Evolutionary conservation across 2,888 invertebrate species (phyloP).

Genomic region (Eupithecia inturbata): DNA sequence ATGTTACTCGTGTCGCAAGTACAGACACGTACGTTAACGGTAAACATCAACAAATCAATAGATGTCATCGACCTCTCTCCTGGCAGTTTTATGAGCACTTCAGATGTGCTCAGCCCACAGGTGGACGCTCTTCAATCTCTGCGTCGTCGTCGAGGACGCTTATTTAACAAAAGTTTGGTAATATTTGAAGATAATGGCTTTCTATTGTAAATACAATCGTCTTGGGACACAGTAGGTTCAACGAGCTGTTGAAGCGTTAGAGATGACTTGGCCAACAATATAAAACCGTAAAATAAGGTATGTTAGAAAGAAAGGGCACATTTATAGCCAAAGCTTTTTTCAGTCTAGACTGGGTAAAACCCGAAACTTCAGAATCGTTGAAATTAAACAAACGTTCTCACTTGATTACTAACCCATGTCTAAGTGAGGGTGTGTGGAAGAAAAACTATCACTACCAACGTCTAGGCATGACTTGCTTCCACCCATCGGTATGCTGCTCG

Average conservation of each 20-base stretch:
- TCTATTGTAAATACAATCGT: neutral
- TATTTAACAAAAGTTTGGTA: neutral
- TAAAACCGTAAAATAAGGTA: too few species aligned
- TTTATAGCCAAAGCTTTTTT: neutral
- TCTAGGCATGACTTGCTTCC: too few species aligned
- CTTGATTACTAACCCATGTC: neutral
- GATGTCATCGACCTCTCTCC: slow-evolving; percentile 13
- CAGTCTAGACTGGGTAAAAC: neutral
- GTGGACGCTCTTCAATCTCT: neutral
- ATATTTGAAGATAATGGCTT: neutral
- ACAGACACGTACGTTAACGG: neutral
- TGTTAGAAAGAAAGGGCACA: neutral
- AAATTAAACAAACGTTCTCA: neutral
- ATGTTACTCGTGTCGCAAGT: neutral
- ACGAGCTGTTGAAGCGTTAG: neutral
- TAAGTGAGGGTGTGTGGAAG: too few species aligned
- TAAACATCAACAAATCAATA: slow-evolving; percentile 12
- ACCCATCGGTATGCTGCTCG: too few species aligned
- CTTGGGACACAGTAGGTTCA: neutral
- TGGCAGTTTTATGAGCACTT: slow-evolving; percentile 48
- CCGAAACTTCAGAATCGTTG: neutral
- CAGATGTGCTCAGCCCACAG: slow-evolving; percentile 27
- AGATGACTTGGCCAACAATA: too few species aligned
- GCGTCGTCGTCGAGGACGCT: neutral
- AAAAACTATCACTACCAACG: too few species aligned